Evolutionary conservation across 2,888 invertebrate species (phyloP), one percentile per base, ranked within the genome.

Genomic region (Apeira syringaria): DNA sequence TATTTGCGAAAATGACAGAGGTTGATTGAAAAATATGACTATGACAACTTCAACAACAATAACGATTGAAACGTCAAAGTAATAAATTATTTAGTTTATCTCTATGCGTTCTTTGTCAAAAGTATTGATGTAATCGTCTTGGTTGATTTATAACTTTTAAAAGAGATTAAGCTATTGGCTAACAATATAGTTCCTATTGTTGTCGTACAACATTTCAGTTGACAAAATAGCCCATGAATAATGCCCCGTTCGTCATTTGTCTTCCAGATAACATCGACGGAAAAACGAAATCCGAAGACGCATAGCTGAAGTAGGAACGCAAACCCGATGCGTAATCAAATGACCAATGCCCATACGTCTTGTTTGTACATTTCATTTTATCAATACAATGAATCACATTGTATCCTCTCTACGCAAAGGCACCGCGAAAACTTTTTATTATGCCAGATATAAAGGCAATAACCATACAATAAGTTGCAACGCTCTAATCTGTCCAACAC

Each of bases 401-500:
- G 50, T 48, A 45, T 57, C 53, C 29, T 36, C 18, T 35, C 60
- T 53, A 59, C 57, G 64, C 64, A 64, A 66, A 69, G 63, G 62
- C 52, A 54, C 59, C 59, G 70, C 68, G 27, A 38, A 63, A 64
- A 64, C 65, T 74, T 75, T 79, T 78, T 74, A 64, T 63, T 62
- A 71, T 67, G 59, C 61, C 60, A 70, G 59, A 72, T 77, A 66
- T 70, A 65, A 73, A 68, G 59, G 65, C 73, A 68, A 74, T 77
- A 79, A 74, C 75, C 70, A 64, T 66, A 71, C 69, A 80, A 81
- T 81, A 79, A 76, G 71, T 70, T 64, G 74, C 70, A 73, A 80
- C 75, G 72, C 69, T 65, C 72, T 80, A 80, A 82, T 81, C 79
- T 80, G 70, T 74, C 68, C 69, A 72, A 76, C 76, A 76, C 68